Conservation (phyloP, 2,113 vertebrate species). For the Caranx ignobilis region DNA sequence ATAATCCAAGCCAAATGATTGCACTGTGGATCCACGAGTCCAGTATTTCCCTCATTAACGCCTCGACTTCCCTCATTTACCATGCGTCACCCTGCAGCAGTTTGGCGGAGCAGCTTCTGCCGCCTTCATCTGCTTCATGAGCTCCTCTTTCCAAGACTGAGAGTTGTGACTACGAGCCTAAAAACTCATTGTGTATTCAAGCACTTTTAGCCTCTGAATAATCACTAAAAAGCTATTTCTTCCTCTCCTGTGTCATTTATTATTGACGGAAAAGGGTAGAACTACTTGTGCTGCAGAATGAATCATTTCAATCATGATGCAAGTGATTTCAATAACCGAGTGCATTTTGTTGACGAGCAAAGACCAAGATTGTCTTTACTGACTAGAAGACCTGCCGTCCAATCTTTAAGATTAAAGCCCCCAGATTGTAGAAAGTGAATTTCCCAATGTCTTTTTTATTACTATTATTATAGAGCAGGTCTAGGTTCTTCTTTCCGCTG, state of each 20-base stretch:
- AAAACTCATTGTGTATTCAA: conserved; percentile 28
- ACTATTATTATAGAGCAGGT: too few species aligned
- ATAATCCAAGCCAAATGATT: conserved; percentile 46
- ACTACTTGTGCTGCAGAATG: background rate
- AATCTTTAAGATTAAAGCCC: too few species aligned
- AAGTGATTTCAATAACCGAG: background rate
- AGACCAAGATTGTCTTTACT: background rate
- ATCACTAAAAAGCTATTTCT: conserved; percentile 10
- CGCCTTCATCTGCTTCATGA: conserved; percentile 40
- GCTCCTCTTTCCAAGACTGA: conserved; percentile 25
- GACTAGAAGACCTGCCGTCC: too few species aligned
- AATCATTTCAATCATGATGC: background rate
- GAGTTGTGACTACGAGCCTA: conserved; percentile 5
- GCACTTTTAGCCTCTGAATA: conserved; percentile 8
- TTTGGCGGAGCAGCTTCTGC: background rate
- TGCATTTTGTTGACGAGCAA: background rate
- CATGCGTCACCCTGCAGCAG: conserved; percentile 25
- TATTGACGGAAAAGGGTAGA: conserved; percentile 5
- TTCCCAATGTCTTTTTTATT: too few species aligned
- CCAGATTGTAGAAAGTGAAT: too few species aligned
- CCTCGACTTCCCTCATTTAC: conserved; percentile 18
- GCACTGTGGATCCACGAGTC: conserved; percentile 33
- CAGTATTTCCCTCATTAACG: conserved; percentile 56
- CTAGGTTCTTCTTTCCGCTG: too few species aligned
- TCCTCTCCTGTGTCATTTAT: background rate